Percentiles rank a stretch among this genome's conserved stretches.
Conservation (phyloP, 2,888 invertebrate genomes). For the Chaetoderma sp. region DNA sequence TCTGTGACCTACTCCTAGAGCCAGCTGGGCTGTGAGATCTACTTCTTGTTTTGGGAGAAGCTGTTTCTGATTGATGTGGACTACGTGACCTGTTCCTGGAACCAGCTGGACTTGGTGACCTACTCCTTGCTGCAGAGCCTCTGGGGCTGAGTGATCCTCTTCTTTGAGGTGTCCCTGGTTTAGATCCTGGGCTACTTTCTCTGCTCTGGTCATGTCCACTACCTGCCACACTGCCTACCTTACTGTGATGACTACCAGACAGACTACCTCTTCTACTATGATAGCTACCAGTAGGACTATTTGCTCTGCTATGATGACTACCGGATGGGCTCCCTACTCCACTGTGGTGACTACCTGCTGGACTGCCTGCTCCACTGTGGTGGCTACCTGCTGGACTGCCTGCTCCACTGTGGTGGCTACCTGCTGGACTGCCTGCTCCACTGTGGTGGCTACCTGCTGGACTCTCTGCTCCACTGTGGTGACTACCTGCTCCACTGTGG, state of each 20-base stretch:
- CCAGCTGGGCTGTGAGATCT: too few relatives aligned
- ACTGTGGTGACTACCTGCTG: constrained; percentile 19
- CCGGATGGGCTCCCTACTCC: constrained; percentile 9
- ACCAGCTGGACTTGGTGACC: too few relatives aligned
- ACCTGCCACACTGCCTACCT: constrained; percentile 15
- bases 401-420: constrained; percentile 29
- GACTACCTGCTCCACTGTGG: constrained; percentile 17
- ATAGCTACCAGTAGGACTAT: constrained; percentile 11
- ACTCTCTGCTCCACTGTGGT: constrained; percentile 29
- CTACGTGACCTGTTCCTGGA: too few relatives aligned
- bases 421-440: constrained; percentile 31
- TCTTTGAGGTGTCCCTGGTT: not conserved
- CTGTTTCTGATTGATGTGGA: too few relatives aligned
- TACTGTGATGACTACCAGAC: not conserved
- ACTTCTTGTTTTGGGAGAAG: too few relatives aligned
- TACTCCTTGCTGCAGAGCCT: not conserved
- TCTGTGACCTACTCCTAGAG: too few relatives aligned
- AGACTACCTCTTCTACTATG: constrained; percentile 6
- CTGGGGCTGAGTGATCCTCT: not conserved
- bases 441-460: constrained; percentile 28
- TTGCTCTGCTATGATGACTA: not conserved
- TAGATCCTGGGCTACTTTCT: not conserved
- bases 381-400: constrained; percentile 28
- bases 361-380: constrained; percentile 13
- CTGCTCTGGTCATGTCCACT: not conserved